Conservation (phyloP, 2,113 vertebrate species). For the Pimephales promelas region DNA sequence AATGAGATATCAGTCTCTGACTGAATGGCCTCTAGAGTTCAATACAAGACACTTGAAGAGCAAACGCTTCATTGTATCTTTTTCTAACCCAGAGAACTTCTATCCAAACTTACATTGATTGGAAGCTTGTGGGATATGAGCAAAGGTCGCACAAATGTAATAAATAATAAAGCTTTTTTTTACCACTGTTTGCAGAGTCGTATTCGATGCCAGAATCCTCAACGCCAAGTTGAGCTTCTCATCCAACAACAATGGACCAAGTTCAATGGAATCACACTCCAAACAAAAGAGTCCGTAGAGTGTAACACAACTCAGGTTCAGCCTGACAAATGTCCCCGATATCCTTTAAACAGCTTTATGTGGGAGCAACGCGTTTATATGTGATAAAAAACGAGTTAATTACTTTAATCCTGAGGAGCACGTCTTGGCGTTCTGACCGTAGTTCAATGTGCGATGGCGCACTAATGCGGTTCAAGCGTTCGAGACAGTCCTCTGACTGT, state of each 20-base stretch:
- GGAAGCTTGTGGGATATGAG: neutral
- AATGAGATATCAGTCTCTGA: neutral
- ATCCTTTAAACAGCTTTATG: neutral
- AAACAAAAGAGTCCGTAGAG: neutral
- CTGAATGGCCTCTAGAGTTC: neutral
- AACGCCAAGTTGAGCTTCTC: slow-evolving; percentile 38
- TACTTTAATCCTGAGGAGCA: neutral
- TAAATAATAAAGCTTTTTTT: neutral
- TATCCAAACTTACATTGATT: neutral
- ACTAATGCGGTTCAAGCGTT: slow-evolving; percentile 55
- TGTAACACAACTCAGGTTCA: too few relatives aligned
- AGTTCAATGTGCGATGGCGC: slow-evolving; percentile 51
- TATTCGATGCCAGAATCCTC: slow-evolving; percentile 2
- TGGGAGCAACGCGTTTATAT: neutral
- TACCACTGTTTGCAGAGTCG: neutral
- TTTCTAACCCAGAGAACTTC: neutral
- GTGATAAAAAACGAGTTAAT: neutral
- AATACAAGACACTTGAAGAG: neutral
- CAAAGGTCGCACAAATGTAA: neutral
- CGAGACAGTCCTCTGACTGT: neutral
- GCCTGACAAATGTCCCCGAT: neutral
- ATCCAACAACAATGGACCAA: slow-evolving; percentile 42
- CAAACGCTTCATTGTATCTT: neutral
- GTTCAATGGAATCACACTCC: slow-evolving; percentile 25
- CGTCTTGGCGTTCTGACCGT: neutral